Conservation (phyloP, 2,888 invertebrate genomes). For the Bellardia pandia region DNA sequence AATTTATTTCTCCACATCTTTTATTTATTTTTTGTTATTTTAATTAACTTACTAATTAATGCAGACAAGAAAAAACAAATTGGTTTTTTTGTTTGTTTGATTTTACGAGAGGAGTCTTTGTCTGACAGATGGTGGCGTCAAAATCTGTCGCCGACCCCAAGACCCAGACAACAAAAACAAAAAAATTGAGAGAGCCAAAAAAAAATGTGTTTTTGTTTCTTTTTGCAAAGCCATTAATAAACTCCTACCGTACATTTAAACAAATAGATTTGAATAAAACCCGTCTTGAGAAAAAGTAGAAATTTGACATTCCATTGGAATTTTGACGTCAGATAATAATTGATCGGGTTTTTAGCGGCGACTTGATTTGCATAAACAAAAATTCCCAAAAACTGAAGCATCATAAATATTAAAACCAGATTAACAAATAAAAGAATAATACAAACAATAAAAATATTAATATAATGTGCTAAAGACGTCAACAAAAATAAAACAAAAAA, state of each 20-base stretch:
- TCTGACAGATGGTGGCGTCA: conserved; percentile 29
- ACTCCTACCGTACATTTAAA: background rate
- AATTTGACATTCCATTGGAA: conserved; percentile 78
- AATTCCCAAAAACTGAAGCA: conserved; percentile 56
- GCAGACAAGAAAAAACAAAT: conserved; percentile 3
- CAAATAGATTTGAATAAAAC: conserved; percentile 16
- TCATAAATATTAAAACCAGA: conserved; percentile 39
- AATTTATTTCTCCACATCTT: background rate
- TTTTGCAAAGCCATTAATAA: conserved; percentile 23
- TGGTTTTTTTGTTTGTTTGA: background rate
- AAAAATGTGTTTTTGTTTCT: background rate
- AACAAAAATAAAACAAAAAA: background rate
- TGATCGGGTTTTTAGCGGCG: conserved; percentile 33
- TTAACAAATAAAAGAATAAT: background rate
- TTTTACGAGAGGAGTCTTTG: too few relatives aligned
- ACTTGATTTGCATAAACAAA: conserved; percentile 61
- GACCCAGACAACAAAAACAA: background rate
- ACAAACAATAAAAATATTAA: conserved; percentile 8
- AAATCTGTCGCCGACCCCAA: conserved; percentile 21
- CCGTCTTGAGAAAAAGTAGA: conserved; percentile 67
- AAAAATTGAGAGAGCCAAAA: background rate
- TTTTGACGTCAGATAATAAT: conserved; percentile 80
- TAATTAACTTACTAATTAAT: conserved; percentile 55
- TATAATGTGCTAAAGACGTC: background rate
- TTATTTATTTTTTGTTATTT: conserved; percentile 33